A percentile compares a stretch with the other conserved stretches of the same genome.
phyloP scores from a whole-genome alignment of 2,888 invertebrate species.

The Nematopogon swammerdamellus region DNA sequence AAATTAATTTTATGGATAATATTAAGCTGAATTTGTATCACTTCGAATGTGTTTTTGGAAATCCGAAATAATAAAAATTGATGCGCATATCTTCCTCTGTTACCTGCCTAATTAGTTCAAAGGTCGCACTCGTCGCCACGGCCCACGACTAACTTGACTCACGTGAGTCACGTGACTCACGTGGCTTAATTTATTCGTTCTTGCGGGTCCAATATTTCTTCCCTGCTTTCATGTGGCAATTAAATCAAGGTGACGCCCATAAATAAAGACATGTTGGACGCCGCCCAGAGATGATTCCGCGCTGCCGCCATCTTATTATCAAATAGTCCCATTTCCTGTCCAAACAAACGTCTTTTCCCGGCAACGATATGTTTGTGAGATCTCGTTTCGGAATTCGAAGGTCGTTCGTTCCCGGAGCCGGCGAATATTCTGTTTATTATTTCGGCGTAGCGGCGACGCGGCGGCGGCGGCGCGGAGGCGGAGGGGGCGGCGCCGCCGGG shows the following conservation, averaged over 20 bases:
- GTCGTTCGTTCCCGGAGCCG: not conserved
- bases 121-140: too few species aligned
- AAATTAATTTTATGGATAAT: too few species aligned
- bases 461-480: too few species aligned
- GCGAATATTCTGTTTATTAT: not conserved
- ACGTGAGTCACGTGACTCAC: not conserved
- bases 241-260: not conserved
- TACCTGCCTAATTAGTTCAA: too few species aligned
- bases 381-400: not conserved
- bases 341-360: not conserved
- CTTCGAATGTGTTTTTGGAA: too few species aligned
- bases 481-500: too few species aligned
- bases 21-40: too few species aligned
- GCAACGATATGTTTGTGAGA: not conserved
- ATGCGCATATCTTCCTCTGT: too few species aligned
- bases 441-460: not conserved
- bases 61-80: too few species aligned
- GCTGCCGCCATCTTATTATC: not conserved
- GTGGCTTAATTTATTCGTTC: not conserved
- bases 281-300: not conserved
- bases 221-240: not conserved
- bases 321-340: not conserved
- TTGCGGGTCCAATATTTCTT: not conserved
- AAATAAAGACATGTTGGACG: not conserved
- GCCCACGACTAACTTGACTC: too few species aligned